Base-by-base conservation (phyloP, 2,113 vertebrate genomes). In the Stercorarius parasiticus region DNA sequence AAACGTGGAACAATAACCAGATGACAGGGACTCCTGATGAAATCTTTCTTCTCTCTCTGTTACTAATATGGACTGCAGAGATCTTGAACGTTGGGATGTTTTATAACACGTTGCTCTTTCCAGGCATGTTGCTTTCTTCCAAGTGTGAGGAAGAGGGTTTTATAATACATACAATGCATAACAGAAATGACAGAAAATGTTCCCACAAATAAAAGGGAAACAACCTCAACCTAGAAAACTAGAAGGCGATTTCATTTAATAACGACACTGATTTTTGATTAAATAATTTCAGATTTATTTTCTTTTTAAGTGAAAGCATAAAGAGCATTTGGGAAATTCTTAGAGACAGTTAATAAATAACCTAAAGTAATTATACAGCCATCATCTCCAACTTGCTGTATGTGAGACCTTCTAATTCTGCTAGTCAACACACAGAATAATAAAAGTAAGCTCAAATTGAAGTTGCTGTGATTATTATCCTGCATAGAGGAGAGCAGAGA, bases 51-150 rank as follows among this genome's bases (percentile, higher is more conserved):
- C 36, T 81, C 38, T 55, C 43, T 72, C 71, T 86, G 20, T 26
- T 42, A 76, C n/a, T 67, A 30, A 42, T 8, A 67, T 0, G 5
- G 50, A 40, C 49, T 88, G 38, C 29, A 40, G 34, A 81, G 12
- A 53, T 87, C 36, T 27, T 47, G 43, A 6, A 23, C 25, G 13
- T 15, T 78, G 65, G 43, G 52, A 38, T 86, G 36, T n/a, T 76
- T 84, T 76, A 36, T 85, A 71, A 45, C 43, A 66, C 25, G 9
- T 50, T 82, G 40, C 17, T 87, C 74, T 90, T 78, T 79, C 53
- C 30, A 79, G 21, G 34, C 27, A 91, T 0, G 0, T 66, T 56
- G 36, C 38, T 76, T 59, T 82, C 29, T 30, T 82, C 0, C 0
- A 56, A 65, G 11, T 16, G 47, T 29, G 45, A 89, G 58, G 40